These are phyloP conservation scores for Heptranchias perlo DNA, from an alignment of 2,113 vertebrate genomes.

Conservation along the genomic window DNA sequence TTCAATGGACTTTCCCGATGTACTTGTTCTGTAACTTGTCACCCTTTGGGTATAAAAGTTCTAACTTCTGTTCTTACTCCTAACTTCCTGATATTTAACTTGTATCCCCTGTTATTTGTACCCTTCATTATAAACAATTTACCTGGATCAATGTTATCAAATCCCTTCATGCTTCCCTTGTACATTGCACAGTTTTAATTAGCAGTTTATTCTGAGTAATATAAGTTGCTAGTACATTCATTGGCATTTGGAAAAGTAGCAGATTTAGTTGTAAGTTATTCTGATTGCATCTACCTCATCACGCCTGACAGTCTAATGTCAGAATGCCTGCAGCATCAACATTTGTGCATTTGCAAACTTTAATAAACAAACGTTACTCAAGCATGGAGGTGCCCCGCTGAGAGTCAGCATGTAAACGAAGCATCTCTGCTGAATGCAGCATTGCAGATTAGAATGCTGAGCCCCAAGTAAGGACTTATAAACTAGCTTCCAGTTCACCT, in stretches of 20 bases:
- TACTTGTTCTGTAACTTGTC: not conserved
- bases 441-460: not conserved
- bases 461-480: not conserved
- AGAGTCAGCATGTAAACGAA: not conserved
- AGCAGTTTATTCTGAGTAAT: not conserved
- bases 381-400: not conserved
- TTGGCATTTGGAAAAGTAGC: not conserved
- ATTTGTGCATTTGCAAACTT: constrained; percentile 18
- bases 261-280: constrained; percentile 14
- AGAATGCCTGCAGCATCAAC: constrained; percentile 31
- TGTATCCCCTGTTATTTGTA: not conserved
- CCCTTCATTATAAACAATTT: not conserved
- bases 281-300: constrained; percentile 18
- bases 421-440: constrained; percentile 23
- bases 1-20: not conserved
- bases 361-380: constrained; percentile 29
- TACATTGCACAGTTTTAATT: not conserved
- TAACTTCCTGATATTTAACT: not conserved
- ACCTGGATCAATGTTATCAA: not conserved
- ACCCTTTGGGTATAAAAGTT: not conserved
- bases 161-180: not conserved
- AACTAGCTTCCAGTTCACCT: not conserved
- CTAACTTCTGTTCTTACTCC: not conserved
- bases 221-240: not conserved
- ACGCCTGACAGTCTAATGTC: constrained; percentile 25